Percentiles rank a stretch among this genome's conserved stretches.
These are phyloP conservation scores for Empidonax traillii DNA, from an alignment of 2,113 vertebrate genomes.

Conservation along the genomic window DNA sequence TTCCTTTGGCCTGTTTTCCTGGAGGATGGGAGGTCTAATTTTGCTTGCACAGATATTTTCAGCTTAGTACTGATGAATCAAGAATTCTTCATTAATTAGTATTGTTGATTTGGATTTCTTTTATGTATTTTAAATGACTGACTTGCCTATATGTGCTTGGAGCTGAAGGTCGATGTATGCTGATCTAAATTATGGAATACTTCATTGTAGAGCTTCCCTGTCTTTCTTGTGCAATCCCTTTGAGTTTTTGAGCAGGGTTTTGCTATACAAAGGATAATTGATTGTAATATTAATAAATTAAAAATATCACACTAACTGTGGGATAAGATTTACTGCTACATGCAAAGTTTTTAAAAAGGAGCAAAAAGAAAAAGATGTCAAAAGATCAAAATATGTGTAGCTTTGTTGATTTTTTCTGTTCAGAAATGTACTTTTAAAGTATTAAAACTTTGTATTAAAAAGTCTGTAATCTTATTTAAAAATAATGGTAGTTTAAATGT, in stretches of 20 bases:
- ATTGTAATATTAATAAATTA: not conserved
- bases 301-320: not conserved
- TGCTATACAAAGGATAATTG: not conserved
- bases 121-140: not conserved
- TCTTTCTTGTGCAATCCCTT: not conserved
- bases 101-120: not conserved
- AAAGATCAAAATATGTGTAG: not conserved
- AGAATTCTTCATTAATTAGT: not conserved
- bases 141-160: not conserved
- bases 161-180: not conserved
- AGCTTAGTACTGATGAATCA: not conserved
- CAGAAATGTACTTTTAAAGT: not conserved
- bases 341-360: not conserved
- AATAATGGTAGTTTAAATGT: constrained; percentile 38
- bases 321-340: not conserved
- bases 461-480: constrained; percentile 50
- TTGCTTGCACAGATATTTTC: not conserved
- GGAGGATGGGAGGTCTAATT: not conserved
- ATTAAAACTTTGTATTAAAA: constrained; percentile 59
- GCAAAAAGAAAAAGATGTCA: not conserved
- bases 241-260: not conserved
- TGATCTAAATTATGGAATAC: not conserved
- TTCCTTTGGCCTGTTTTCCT: not conserved
- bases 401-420: not conserved
- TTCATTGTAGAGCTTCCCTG: not conserved